These are phyloP conservation scores for Perca fluviatilis DNA, from an alignment of 2,113 vertebrate species.

Conservation along the genomic window DNA sequence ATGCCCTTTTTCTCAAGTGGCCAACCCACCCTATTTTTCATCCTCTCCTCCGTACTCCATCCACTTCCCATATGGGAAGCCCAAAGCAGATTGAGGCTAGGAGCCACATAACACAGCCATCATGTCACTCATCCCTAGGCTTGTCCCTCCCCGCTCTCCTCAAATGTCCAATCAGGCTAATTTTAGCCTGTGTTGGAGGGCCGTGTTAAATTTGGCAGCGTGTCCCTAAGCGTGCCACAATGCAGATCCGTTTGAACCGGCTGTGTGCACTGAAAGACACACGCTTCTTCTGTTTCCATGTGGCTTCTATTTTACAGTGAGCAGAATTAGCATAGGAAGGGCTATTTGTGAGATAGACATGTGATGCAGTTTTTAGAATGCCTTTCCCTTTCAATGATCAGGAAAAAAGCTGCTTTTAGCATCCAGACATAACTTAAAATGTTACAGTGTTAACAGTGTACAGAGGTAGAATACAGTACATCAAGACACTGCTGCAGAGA, in stretches of 20 bases:
- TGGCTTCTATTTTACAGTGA: conserved; percentile 56
- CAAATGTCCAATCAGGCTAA: conserved; percentile 78
- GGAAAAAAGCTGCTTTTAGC: conserved; percentile 47
- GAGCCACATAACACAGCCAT: conserved; percentile 42
- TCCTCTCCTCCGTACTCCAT: conserved; percentile 24
- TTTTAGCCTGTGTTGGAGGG: conserved; percentile 67
- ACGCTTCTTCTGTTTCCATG: conserved; percentile 30
- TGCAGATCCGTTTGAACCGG: conserved; percentile 43
- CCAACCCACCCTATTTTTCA: conserved; percentile 51
- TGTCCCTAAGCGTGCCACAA: conserved; percentile 49
- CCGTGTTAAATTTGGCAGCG: conserved; percentile 66
- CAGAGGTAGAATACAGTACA: conserved; percentile 23
- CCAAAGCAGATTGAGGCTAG: conserved; percentile 44
- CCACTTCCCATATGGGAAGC: conserved; percentile 66
- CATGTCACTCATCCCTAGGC: conserved; percentile 62
- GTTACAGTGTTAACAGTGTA: conserved; percentile 34
- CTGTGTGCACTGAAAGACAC: conserved; percentile 41
- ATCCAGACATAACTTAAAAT: conserved; percentile 33
- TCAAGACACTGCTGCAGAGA: conserved; percentile 43
- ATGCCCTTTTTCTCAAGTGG: conserved; percentile 67
- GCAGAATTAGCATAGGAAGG: conserved; percentile 47
- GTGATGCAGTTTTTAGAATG: conserved; percentile 48
- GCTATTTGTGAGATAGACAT: conserved; percentile 49
- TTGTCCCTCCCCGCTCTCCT: conserved; percentile 45
- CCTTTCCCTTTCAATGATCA: conserved; percentile 37